Conservation (phyloP, 2,113 vertebrate genomes). For the Onychostoma macrolepis region DNA sequence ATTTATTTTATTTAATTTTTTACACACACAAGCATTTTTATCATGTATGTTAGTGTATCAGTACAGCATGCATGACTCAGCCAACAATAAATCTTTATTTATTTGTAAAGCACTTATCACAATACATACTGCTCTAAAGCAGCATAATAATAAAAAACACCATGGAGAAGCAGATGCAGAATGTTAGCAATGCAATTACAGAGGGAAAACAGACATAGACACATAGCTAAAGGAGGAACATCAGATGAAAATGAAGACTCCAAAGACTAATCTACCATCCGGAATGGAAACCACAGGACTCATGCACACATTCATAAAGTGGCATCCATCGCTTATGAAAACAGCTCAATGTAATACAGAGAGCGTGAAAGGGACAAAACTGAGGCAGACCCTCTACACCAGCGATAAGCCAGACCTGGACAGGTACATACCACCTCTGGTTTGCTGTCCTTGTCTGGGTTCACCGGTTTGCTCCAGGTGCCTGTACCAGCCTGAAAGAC, state of each 20-base stretch:
- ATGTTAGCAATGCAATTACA: conserved; percentile 21
- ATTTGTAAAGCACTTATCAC: background rate
- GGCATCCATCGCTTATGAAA: conserved; percentile 1
- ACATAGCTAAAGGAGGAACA: background rate
- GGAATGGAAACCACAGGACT: background rate
- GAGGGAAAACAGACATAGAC: background rate
- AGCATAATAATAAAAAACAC: background rate
- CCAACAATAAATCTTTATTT: background rate
- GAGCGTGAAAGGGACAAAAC: background rate
- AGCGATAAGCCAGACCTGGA: background rate
- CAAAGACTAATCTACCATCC: background rate
- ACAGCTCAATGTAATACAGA: background rate
- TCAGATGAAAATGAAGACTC: background rate
- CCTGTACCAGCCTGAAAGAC: conserved; percentile 75
- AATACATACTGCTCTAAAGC: background rate
- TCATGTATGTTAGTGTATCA: conserved; percentile 14
- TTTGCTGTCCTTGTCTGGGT: conserved; percentile 56
- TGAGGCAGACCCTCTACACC: background rate
- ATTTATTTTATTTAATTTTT: too few species aligned
- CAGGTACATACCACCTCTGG: conserved; percentile 70
- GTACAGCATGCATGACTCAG: background rate
- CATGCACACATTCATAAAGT: conserved; percentile 1
- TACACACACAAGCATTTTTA: background rate
- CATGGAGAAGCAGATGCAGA: background rate
- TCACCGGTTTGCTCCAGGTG: conserved; percentile 62